These are phyloP conservation scores for Sesamia inferens DNA, from an alignment of 2,888 invertebrate genomes.

Conservation along the genomic window DNA sequence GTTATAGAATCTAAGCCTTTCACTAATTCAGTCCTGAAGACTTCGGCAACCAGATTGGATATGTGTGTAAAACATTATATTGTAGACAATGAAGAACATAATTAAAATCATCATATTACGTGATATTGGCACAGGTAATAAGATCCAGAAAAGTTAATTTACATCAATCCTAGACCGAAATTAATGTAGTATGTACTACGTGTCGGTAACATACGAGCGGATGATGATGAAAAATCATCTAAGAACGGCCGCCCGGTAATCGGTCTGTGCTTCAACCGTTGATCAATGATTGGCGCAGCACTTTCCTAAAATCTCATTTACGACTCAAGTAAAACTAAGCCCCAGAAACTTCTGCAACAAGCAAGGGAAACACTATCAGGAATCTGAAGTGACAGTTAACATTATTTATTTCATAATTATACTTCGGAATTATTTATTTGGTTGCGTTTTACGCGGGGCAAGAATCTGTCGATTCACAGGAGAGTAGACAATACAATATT, in stretches of 20 bases:
- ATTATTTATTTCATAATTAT: slow-evolving; percentile 64
- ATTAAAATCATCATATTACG: slow-evolving; percentile 41
- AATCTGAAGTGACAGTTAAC: slow-evolving; percentile 55
- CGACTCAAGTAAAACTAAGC: slow-evolving; percentile 23
- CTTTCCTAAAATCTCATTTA: slow-evolving; percentile 64
- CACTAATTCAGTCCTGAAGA: slow-evolving; percentile 57
- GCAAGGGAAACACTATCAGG: slow-evolving; percentile 51
- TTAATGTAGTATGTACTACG: slow-evolving; percentile 55
- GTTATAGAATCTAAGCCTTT: slow-evolving; percentile 54
- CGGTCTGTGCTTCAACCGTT: slow-evolving; percentile 51
- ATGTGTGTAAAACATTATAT: slow-evolving; percentile 52
- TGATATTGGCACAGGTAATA: slow-evolving; percentile 43
- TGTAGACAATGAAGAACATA: slow-evolving; percentile 45
- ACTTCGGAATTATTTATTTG: slow-evolving; percentile 56
- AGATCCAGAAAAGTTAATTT: slow-evolving; percentile 42
- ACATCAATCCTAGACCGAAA: slow-evolving; percentile 50
- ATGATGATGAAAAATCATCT: slow-evolving; percentile 60
- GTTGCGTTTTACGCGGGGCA: slow-evolving; percentile 49
- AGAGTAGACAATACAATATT: slow-evolving; percentile 60
- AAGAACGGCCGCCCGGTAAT: slow-evolving; percentile 61
- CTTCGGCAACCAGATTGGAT: slow-evolving; percentile 55
- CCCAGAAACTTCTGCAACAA: slow-evolving; percentile 37
- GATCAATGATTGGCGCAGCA: slow-evolving; percentile 58
- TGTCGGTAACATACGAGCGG: slow-evolving; percentile 55
- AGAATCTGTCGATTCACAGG: slow-evolving; percentile 54